phyloP scores from a whole-genome alignment of 2,113 vertebrate genomes.

The Corynorhinus townsendii region DNA sequence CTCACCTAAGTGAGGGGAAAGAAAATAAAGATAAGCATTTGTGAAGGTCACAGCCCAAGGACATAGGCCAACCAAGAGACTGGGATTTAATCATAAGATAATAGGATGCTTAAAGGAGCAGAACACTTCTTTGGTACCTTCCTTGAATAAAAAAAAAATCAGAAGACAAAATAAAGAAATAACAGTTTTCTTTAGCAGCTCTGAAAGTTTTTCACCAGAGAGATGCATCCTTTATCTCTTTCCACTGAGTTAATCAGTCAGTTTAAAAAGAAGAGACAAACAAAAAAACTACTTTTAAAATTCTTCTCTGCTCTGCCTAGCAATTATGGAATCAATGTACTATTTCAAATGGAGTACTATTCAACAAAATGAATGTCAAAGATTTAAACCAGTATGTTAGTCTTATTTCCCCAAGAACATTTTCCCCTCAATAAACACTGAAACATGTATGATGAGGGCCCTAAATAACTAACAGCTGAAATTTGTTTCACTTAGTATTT shows the following conservation, averaged over 20 bases:
- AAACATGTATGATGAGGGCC: background rate
- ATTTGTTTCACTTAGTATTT: background rate
- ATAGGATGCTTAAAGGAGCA: background rate
- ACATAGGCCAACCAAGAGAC: background rate
- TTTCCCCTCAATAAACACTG: background rate
- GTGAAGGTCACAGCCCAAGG: background rate
- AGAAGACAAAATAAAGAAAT: background rate
- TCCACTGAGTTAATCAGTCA: background rate
- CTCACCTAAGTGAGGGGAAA: background rate
- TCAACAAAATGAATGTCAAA: background rate
- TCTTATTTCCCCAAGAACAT: background rate
- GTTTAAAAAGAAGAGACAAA: background rate
- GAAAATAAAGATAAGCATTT: background rate
- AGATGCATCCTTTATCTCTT: background rate
- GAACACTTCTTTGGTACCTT: background rate
- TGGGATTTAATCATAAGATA: background rate
- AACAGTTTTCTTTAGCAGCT: background rate
- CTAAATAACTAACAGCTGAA: background rate
- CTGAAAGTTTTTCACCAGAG: background rate
- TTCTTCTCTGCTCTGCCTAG: background rate
- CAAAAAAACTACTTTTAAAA: background rate
- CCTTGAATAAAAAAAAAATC: background rate
- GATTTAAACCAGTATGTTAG: background rate
- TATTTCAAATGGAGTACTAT: background rate
- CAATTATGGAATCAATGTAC: background rate